Evolutionary conservation across 2,888 invertebrate species (phyloP), one percentile per base, ranked within the genome.

Genomic region (Drosophila limbata): DNA sequence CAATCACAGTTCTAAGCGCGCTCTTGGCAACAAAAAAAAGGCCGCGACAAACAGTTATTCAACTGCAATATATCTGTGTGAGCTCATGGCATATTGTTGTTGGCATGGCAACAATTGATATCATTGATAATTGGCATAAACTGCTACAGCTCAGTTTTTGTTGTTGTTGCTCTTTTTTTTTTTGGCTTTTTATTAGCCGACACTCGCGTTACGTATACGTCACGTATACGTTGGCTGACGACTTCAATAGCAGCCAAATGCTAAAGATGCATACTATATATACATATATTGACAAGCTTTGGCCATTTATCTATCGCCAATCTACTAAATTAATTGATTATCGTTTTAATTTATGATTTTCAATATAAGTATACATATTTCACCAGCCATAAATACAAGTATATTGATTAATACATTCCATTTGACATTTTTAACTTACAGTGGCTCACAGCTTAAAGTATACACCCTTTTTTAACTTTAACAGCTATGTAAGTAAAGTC

Each of bases 101-200:
- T 60, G 77, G 52, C 79, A 77, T 79, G 37, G 70, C 77, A 79
- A 84, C 84, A 79, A 67, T 84, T 84, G 69, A 76, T 81, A 82
- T 79, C 79, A 84, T 35, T 57, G 47, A 47, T 84, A 84, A 84
- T 82, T 82, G 77, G 70, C 79, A 79, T 79, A 84, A 81, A 72
- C 81, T 53, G 68, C 52, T 57, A 48, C 56, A 66, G 42, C 59
- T 28, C 37, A 31, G n/a, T 45, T 57, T 19, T 45, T 39, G 8
- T 9, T 50, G 13, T 50, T 15, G 8, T 33, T 47, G 13, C 13
- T 44, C 25, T 45, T 55, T 56, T 60, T 55, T 57, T 40, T 60
- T 55, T 57, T 40, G 53, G 35, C 52, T n/a, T 52, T 65, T 47
- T 57, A 56, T 57, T 42, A 15, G 42, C 13, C 31, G 35, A 45